Percentiles rank a stretch among this genome's conserved stretches.
phyloP scores from a whole-genome alignment of 2,113 vertebrate species.

The Ailurus styani region DNA sequence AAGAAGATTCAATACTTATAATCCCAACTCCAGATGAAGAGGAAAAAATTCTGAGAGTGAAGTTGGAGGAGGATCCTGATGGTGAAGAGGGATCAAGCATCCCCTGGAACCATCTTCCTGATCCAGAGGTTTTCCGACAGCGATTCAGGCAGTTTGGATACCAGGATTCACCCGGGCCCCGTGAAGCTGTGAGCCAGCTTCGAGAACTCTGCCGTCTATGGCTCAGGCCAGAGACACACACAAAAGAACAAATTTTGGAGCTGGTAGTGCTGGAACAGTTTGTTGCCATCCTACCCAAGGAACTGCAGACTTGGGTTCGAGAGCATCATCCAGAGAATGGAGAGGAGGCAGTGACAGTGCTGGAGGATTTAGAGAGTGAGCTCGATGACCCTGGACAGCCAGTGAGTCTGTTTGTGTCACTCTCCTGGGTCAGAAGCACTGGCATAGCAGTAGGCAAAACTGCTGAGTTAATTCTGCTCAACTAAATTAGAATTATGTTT shows the following conservation, averaged over 20 bases:
- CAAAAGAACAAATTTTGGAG: conserved; percentile 77
- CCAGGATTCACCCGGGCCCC: conserved; percentile 76
- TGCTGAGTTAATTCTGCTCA: not conserved
- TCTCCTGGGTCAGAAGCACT: not conserved
- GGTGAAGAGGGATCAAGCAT: conserved; percentile 71
- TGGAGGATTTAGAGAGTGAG: conserved; percentile 75
- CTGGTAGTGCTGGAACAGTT: conserved; percentile 77
- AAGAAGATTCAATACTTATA: conserved; percentile 74
- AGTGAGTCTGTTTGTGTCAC: conserved; percentile 39
- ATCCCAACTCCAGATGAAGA: conserved; percentile 72
- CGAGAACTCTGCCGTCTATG: conserved; percentile 76
- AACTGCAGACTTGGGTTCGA: conserved; percentile 77
- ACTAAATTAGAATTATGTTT: not conserved
- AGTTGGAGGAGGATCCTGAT: conserved; percentile 72
- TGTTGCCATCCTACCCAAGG: conserved; percentile 75
- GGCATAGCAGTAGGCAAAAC: not conserved
- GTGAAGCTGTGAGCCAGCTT: conserved; percentile 72
- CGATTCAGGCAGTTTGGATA: conserved; percentile 76
- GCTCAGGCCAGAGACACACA: conserved; percentile 75
- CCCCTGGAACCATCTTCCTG: conserved; percentile 67
- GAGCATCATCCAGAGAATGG: conserved; percentile 75
- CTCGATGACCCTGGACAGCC: conserved; percentile 73
- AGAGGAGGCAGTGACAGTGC: conserved; percentile 70
- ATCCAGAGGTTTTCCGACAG: conserved; percentile 72
- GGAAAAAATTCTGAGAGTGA: conserved; percentile 71